Evolutionary conservation across 2,888 invertebrate species (phyloP), one percentile per base, ranked within the genome.

Genomic region (Glaucopsyche alexis): DNA sequence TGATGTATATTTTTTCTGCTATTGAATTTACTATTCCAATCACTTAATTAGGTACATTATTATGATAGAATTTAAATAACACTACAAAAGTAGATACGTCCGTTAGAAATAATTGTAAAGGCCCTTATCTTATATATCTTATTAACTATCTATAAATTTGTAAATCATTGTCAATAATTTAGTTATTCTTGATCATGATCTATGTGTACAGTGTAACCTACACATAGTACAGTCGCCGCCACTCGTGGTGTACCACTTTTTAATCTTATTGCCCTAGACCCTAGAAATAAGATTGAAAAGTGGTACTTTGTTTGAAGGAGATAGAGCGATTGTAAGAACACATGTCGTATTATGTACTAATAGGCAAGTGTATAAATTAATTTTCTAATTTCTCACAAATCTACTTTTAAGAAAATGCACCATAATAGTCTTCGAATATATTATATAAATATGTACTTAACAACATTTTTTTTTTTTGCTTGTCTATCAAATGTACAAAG

Each of bases 1-100:
- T 19, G 19, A 11, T 55, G 55, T 50, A 19, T 55, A 55, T 55
- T 19, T 55, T 19, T 19, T 55, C 55, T 19, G 55, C 16, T 19
- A 55, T 16, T 9, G 9, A 55, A 55, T 55, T 19, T 11, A 16
- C 55, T 19, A 55, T 19, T 55, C 2, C 19, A 11, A 55, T 55
- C 55, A 55, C 55, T 9, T 60, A 13, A 19, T 0, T 19, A 55
- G 19, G 9, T 55, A 60, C 29, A 19, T 60, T 5, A 60, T 60
- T 29, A 14, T 38, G 13, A 60, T 7, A 60, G 19, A 60, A 8
- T 47, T 38, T 29, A 60, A 60, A 13, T 60, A 38, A 13, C 13
- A 60, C 60, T 38, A 60, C 60, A 60, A 60, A 60, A 60, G 60
- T 60, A 60, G 60, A 60, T 60, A 60, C 60, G 60, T 60, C 60